These are phyloP conservation scores for Gryllus longicercus DNA, from an alignment of 2,888 invertebrate species.

Conservation along the genomic window DNA sequence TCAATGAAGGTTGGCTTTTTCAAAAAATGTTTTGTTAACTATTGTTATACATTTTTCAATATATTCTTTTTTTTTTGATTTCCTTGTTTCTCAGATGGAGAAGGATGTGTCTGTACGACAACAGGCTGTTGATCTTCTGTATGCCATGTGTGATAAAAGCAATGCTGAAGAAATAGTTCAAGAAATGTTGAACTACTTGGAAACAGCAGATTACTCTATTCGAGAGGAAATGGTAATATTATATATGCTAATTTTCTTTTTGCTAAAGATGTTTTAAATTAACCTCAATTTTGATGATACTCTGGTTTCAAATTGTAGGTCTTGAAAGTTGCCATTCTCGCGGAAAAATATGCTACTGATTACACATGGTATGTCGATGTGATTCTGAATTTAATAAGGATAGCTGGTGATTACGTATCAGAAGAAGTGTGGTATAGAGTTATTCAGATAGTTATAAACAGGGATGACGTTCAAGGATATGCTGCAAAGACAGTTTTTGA, in stretches of 20 bases:
- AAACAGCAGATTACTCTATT: constrained; percentile 99
- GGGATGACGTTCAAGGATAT: constrained; percentile 99
- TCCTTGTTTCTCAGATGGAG: constrained; percentile 69
- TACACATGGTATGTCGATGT: constrained; percentile 99
- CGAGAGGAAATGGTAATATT: constrained; percentile 91
- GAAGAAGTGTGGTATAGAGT: constrained; percentile 99
- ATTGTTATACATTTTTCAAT: neutral
- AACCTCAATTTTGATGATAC: no score
- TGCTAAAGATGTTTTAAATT: neutral
- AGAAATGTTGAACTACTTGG: constrained; percentile 98
- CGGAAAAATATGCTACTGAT: constrained; percentile 99
- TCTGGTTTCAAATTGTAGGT: constrained; percentile 50
- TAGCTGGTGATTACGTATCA: constrained; percentile 99
- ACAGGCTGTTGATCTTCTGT: constrained; percentile 94
- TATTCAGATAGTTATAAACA: constrained; percentile 98
- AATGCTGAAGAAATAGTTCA: constrained; percentile 99
- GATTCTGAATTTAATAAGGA: constrained; percentile 95
- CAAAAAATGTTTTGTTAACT: neutral
- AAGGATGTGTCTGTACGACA: constrained; percentile 97
- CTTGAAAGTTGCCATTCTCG: constrained; percentile 96
- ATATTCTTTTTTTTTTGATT: neutral
- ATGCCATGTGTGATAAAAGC: constrained; percentile 99
- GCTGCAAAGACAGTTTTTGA: constrained; percentile 99
- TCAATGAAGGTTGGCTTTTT: constrained; percentile 75
- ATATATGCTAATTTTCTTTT: neutral